Evolutionary conservation across 2,113 vertebrate species (phyloP).

Genomic region (Alosa alosa): DNA sequence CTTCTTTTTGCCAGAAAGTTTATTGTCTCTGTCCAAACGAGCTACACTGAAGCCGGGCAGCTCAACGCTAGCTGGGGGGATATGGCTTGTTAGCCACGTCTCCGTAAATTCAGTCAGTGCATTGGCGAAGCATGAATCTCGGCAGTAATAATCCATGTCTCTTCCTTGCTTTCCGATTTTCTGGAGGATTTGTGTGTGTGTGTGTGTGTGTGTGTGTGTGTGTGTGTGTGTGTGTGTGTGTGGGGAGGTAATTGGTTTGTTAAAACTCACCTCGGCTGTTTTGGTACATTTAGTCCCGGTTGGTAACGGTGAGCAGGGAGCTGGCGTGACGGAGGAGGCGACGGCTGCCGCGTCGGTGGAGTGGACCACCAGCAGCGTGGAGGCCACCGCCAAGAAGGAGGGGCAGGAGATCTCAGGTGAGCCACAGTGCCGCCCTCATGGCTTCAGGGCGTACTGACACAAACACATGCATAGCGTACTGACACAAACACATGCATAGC

Average conservation of each 20-base stretch:
- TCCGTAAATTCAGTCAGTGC: background rate
- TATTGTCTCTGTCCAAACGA: no score
- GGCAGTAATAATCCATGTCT: background rate
- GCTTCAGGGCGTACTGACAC: background rate
- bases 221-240: conserved; percentile 6
- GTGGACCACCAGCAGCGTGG: conserved; percentile 69
- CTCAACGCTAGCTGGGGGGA: no score
- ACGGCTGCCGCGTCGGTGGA: conserved; percentile 62
- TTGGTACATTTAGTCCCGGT: conserved; percentile 42
- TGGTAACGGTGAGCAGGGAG: conserved; percentile 81
- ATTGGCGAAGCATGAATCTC: background rate
- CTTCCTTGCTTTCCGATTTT: background rate
- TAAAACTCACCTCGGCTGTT: background rate
- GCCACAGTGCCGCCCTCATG: background rate
- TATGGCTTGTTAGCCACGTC: no score
- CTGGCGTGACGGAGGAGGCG: conserved; percentile 72
- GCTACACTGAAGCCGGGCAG: no score
- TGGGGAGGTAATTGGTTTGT: background rate
- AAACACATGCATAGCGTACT: background rate
- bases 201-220: conserved; percentile 42
- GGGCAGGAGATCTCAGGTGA: conserved; percentile 87
- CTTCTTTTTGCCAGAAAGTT: no score
- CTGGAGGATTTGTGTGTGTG: background rate
- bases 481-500: background rate
- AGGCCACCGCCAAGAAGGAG: conserved; percentile 77